These are phyloP conservation scores for Lepus americanus DNA, from an alignment of 2,113 vertebrate genomes.

Conservation along the genomic window DNA sequence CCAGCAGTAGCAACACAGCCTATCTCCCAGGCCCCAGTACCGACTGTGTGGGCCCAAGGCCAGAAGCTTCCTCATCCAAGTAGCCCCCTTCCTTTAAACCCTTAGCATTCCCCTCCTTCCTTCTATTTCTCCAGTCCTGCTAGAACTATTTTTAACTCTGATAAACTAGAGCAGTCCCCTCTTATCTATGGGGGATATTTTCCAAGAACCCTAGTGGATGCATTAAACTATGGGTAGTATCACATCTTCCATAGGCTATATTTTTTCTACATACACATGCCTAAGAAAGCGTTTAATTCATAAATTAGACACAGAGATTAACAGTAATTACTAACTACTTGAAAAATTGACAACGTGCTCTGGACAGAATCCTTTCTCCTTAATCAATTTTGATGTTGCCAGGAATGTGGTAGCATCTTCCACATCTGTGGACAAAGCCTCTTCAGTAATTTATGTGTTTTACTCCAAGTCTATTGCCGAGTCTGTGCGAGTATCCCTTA, in stretches of 20 bases:
- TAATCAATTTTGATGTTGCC: neutral
- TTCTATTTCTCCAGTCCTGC: neutral
- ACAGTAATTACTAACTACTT: neutral
- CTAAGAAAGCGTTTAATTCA: neutral
- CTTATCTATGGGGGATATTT: neutral
- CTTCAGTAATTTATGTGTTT: neutral
- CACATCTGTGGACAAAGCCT: neutral
- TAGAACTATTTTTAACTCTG: neutral
- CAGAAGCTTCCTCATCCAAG: neutral
- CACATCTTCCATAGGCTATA: too few relatives aligned
- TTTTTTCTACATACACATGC: neutral
- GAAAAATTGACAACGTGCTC: neutral
- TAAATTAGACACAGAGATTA: neutral
- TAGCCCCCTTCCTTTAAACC: neutral
- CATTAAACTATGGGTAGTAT: neutral
- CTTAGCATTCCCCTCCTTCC: neutral
- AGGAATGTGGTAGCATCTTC: neutral
- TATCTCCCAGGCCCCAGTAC: neutral
- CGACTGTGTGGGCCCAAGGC: neutral
- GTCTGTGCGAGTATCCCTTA: neutral
- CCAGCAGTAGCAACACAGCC: neutral
- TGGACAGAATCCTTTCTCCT: neutral
- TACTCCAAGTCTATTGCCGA: neutral
- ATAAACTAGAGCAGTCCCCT: neutral
- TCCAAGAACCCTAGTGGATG: neutral